phyloP scores from a whole-genome alignment of 2,888 invertebrate species.

The Syrphus vitripennis region DNA sequence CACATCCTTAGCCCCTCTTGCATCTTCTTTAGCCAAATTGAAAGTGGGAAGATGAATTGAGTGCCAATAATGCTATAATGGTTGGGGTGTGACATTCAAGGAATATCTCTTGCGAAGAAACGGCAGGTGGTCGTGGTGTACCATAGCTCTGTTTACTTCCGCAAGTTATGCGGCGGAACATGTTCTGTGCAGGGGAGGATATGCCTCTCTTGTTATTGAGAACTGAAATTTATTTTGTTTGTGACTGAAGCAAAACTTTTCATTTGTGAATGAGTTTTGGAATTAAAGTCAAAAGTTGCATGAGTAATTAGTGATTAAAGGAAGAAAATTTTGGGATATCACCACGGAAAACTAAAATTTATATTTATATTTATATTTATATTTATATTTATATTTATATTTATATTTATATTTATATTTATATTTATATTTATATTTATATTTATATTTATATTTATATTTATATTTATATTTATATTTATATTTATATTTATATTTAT shows the following conservation, averaged over 20 bases:
- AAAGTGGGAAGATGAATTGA: background rate
- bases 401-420: no score
- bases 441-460: no score
- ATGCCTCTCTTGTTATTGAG: background rate
- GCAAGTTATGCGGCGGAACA: background rate
- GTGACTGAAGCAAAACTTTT: background rate
- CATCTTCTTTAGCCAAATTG: background rate
- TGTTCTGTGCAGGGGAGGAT: background rate
- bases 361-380: no score
- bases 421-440: no score
- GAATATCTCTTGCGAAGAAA: background rate
- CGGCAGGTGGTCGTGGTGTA: constrained; percentile 7
- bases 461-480: no score
- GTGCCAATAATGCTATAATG: background rate
- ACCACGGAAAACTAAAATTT: background rate
- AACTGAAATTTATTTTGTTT: background rate
- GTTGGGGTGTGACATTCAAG: constrained; percentile 23
- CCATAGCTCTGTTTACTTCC: constrained; percentile 33
- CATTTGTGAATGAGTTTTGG: background rate
- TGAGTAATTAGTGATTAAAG: background rate
- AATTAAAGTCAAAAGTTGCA: background rate
- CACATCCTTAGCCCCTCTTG: background rate
- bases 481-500: no score
- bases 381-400: no score
- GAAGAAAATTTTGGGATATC: background rate